A percentile compares a stretch with the other conserved stretches of the same genome.
Evolutionary conservation across 2,113 vertebrate species (phyloP).

Genomic region (Tetrao urogallus): DNA sequence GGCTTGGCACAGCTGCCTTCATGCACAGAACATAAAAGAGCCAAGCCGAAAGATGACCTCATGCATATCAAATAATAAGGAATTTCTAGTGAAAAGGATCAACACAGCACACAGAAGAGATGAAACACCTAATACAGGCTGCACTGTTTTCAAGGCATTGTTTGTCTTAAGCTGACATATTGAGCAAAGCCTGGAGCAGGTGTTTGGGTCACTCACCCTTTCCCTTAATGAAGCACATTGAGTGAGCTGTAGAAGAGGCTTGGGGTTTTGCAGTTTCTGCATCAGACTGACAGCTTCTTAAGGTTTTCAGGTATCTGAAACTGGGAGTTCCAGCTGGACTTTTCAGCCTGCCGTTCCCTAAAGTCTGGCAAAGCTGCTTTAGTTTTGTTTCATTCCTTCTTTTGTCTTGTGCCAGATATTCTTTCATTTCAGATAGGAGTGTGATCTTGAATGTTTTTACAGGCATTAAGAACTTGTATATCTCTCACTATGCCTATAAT

Average conservation of each 20-base stretch:
- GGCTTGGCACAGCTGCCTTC: slow-evolving; percentile 13
- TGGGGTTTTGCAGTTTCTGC: neutral
- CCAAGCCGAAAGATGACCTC: neutral
- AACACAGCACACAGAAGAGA: accelerated
- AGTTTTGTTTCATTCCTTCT: neutral
- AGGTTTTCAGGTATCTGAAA: neutral
- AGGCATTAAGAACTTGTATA: neutral
- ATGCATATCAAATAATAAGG: neutral
- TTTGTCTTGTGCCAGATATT: neutral
- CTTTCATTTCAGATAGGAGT: neutral
- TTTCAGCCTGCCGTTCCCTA: neutral
- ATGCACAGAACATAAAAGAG: neutral
- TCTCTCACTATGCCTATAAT: neutral
- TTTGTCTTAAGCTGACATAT: neutral
- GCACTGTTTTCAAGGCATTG: neutral
- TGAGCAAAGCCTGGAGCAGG: neutral
- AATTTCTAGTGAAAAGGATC: neutral
- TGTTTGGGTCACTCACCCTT: neutral
- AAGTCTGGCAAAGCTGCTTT: neutral
- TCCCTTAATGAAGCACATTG: neutral
- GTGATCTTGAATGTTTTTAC: neutral
- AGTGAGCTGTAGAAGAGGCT: neutral
- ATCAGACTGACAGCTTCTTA: neutral
- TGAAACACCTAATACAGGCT: neutral
- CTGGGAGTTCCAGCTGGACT: neutral